Evolutionary conservation across 2,797 vertebrate genomes (phyloP).

Genomic region (Artibeus jamaicensis): DNA sequence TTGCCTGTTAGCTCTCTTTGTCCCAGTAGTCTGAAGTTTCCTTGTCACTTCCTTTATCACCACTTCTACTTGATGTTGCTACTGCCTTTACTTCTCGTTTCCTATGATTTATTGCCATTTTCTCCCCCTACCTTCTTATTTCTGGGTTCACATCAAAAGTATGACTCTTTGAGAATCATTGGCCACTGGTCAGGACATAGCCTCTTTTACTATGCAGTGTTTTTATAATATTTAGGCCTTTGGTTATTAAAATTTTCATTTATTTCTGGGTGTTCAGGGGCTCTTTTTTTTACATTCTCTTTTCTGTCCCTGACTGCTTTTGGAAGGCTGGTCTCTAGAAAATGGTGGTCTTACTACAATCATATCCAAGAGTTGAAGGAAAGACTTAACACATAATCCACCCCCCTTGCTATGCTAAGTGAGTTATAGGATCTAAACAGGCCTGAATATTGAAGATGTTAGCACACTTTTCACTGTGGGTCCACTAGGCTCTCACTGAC

Average conservation of each 20-base stretch:
- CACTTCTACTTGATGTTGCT: not conserved
- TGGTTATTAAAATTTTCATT: constrained; percentile 8
- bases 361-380: not conserved
- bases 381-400: not conserved
- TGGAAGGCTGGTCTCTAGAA: not conserved
- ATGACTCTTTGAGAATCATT: not conserved
- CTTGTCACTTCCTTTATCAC: not conserved
- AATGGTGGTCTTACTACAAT: constrained; percentile 5
- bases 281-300: not conserved
- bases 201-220: not conserved
- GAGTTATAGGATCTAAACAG: not conserved
- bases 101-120: not conserved
- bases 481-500: not conserved
- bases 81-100: not conserved
- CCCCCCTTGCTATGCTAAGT: not conserved
- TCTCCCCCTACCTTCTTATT: not conserved
- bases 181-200: not conserved
- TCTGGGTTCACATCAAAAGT: not conserved
- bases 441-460: not conserved
- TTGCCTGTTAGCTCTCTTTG: not conserved
- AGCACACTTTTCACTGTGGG: not conserved
- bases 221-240: not conserved
- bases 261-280: not conserved
- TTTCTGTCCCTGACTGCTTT: not conserved
- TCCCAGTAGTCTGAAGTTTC: not conserved